Evolutionary conservation across 2,888 invertebrate species (phyloP), one percentile per base, ranked within the genome.

Genomic region (Panorpa germanica): DNA sequence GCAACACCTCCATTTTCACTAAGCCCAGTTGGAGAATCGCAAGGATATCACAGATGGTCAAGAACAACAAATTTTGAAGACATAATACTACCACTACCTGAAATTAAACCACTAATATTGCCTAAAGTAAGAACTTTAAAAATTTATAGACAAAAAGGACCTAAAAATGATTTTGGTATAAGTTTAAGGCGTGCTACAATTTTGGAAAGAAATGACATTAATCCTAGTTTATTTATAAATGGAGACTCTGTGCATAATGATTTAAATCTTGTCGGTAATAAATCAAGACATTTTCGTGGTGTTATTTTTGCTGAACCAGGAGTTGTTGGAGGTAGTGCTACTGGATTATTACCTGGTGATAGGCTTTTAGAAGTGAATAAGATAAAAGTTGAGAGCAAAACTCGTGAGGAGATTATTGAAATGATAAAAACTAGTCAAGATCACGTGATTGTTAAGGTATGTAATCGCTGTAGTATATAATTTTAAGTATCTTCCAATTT

Each of bases 291-390:
- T 17, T 52, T 53, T 34, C 47, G 48, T 33, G 50, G 80, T 31
- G 85, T 88, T 14, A 81, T 85, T 39, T 76, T 91, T 46, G 90
- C 90, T 8, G 90, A 91, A 49, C 90, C 90, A 2, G 85, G 86
- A 8, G 70, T 75, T 8, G 68, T 77, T 34, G 63, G 68, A 39
- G 63, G 66, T 42, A 70, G 71, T 45, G 76, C 76, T 40, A 85
- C 82, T 5, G 88, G 90, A 4, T 61, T 95, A 14, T 59, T 93
- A 34, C 93, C 93, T n/a, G 95, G 95, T 4, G 95, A 95, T 55
- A 69, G 85, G 42, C 65, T 95, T 16, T 59, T 93, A 40, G 86
- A 88, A 61, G 88, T 95, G 18, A 91, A 93, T 48, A 78, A 77
- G 15, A 65, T 73, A 15, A 68, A 73, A 37, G 90, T 93, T 0